phyloP scores from a whole-genome alignment of 2,888 invertebrate genomes.

The Geophilus truncorum region DNA sequence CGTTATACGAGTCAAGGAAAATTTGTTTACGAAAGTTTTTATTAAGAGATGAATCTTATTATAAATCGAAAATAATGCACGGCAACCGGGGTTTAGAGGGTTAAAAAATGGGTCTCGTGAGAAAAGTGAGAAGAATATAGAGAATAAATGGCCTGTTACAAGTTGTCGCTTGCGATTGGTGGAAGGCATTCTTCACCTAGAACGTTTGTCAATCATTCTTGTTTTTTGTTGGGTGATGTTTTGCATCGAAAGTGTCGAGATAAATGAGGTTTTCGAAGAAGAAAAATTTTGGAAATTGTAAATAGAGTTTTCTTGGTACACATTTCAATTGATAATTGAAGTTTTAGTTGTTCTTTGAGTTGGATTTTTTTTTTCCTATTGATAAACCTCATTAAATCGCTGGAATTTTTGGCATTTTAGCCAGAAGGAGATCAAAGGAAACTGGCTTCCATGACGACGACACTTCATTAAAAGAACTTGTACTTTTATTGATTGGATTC shows the following conservation, averaged over 20 bases:
- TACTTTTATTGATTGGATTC: constrained; percentile 2
- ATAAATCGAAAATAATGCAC: not conserved
- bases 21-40: too few species aligned
- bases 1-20: too few species aligned
- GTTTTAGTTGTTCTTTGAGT: not conserved
- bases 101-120: not conserved
- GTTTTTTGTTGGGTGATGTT: too few species aligned
- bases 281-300: too few species aligned
- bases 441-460: not conserved
- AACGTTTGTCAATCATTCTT: not conserved
- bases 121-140: not conserved
- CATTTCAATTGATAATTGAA: not conserved
- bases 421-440: not conserved
- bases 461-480: not conserved
- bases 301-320: too few species aligned
- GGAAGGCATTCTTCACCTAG: not conserved
- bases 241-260: too few species aligned
- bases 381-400: not conserved
- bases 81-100: not conserved
- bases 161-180: not conserved
- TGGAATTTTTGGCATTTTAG: not conserved
- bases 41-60: too few species aligned
- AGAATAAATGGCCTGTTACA: not conserved
- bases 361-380: not conserved
- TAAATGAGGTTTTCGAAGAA: too few species aligned